Evolutionary conservation across 2,797 vertebrate genomes (phyloP), one percentile per base, ranked within the genome.

Genomic region (Eutrigla gurnardus): DNA sequence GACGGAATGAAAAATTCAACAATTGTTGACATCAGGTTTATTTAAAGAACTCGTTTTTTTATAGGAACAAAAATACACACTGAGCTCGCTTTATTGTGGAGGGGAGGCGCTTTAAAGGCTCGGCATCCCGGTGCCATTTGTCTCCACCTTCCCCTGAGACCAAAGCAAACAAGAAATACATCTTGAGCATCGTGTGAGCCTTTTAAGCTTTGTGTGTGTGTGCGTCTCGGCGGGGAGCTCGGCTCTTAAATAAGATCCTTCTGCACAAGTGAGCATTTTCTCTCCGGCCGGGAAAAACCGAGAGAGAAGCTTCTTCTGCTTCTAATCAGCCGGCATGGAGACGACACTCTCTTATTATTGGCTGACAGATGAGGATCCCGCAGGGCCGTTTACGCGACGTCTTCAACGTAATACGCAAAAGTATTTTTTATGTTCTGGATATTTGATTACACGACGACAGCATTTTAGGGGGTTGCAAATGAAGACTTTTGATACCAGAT

Each of bases 221-320:
- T 66, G 39, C 15, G 54, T 80, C 86, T 88, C 84, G 32, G 33
- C 81, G 89, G 86, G 79, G 42, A 72, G 55, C 55, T 3, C 52
- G 46, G 78, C 88, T 89, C 82, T 89, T 75, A 84, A 77, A 85
- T 53, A 73, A 81, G 57, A 77, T 69, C 70, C 66, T 88, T 89
- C 85, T 87, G 84, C 89, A 67, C 78, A 62, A 81, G 17, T 83
- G 81, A 88, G 71, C 89, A 85, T 49, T 61, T 40, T 53, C 18
- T 58, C 40, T 39, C 17, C 55, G 36, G 17, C 6, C 36, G 1
- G 9, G 17, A 9, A 55, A 37, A 25, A 25, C 25, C 35, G 9
- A 57, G 36, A 54, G 53, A 36, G 13, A 13, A 55, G 53, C 33
- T 15, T 47, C 46, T 47, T 15, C 63, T 63, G 70, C 52, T 70